Evolutionary conservation across 1,140 invertebrate genomes (phyloP).

Genomic region (Plodia interpunctella): DNA sequence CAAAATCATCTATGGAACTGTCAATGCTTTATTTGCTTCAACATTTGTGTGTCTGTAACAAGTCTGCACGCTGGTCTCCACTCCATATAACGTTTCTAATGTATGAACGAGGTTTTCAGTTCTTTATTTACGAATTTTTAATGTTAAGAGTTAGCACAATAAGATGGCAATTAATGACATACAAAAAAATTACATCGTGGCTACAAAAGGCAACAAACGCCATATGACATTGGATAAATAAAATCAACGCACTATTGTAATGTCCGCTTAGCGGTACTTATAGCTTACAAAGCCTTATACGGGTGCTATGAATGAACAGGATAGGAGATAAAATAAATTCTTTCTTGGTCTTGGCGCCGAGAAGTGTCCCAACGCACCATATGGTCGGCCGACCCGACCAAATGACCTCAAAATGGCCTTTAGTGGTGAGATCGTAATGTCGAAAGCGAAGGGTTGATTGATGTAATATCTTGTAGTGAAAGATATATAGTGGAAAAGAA

Average conservation of each 20-base stretch:
- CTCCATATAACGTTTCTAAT: too few relatives aligned
- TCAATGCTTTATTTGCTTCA: too few relatives aligned
- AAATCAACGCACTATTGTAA: constrained; percentile 36
- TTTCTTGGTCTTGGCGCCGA: constrained; percentile 30
- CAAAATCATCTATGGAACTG: too few relatives aligned
- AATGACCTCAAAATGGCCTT: constrained; percentile 1
- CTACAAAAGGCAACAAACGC: background rate
- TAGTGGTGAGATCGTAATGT: constrained; percentile 6
- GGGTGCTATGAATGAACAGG: constrained; percentile 18
- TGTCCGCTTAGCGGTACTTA: constrained; percentile 21
- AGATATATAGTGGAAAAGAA: too few relatives aligned
- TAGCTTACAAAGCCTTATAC: constrained; percentile 15
- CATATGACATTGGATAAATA: constrained; percentile 25
- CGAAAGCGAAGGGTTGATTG: constrained; percentile 4
- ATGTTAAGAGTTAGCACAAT: too few relatives aligned
- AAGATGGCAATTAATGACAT: too few relatives aligned
- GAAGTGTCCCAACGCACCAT: background rate
- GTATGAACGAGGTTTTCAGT: too few relatives aligned
- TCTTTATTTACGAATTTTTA: too few relatives aligned
- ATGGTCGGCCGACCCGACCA: background rate
- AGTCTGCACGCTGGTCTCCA: too few relatives aligned
- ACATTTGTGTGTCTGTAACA: too few relatives aligned
- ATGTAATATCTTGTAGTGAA: background rate
- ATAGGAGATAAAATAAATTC: constrained; percentile 46
- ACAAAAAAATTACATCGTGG: background rate